phyloP scores from a whole-genome alignment of 2,797 vertebrate species.

The Clangula hyemalis region DNA sequence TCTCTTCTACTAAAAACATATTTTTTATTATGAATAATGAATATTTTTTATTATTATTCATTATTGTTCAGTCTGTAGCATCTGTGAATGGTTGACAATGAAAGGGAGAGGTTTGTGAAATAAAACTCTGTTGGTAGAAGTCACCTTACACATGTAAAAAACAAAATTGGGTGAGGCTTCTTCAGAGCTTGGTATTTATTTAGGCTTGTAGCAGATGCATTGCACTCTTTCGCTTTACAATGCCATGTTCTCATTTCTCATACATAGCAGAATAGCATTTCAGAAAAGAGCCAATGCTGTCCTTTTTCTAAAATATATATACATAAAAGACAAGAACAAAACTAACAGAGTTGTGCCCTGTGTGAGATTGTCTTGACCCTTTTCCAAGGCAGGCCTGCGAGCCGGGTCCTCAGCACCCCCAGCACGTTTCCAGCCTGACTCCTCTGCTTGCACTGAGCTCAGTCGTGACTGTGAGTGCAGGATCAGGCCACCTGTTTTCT shows the following conservation, averaged over 20 bases:
- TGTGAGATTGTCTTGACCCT: conserved; percentile 37
- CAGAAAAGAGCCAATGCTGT: conserved; percentile 23
- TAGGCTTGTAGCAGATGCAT: background rate
- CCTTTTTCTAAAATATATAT: background rate
- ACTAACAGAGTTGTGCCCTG: conserved; percentile 27
- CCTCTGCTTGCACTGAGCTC: background rate
- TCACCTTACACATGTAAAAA: background rate
- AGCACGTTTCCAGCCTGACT: background rate
- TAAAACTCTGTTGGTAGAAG: background rate
- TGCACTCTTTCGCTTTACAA: background rate
- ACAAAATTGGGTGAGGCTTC: background rate
- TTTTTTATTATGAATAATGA: background rate
- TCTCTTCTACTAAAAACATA: background rate
- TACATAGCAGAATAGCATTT: background rate
- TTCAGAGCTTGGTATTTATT: conserved; percentile 12
- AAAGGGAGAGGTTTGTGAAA: background rate
- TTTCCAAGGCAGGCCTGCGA: background rate
- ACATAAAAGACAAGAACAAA: background rate
- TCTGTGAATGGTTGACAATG: background rate
- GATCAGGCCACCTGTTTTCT: background rate
- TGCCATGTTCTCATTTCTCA: conserved; percentile 31
- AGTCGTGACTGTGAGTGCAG: background rate
- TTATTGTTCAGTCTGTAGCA: background rate
- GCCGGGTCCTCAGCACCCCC: background rate
- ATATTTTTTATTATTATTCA: background rate